Conservation (phyloP, 2,888 invertebrate species). For the Drosophila histrio region DNA sequence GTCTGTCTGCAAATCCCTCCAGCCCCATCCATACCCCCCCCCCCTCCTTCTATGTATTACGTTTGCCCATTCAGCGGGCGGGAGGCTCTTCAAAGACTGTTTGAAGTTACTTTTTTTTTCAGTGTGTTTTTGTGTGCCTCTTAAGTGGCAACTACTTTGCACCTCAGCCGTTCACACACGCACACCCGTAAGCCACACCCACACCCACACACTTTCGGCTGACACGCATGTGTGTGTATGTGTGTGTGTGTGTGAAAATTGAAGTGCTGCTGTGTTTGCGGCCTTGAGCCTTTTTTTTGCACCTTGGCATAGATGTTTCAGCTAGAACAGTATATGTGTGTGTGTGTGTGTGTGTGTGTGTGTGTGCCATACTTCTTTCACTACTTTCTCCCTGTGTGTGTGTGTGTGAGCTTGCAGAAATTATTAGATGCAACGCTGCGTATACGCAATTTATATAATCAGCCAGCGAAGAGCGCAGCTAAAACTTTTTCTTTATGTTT, state of each 20-base stretch:
- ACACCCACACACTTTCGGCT: slow-evolving; percentile 5
- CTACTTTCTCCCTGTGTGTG: neutral
- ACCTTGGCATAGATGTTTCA: slow-evolving; percentile 69
- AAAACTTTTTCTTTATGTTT: neutral
- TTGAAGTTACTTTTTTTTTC: slow-evolving; percentile 1
- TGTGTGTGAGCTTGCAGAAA: slow-evolving; percentile 8
- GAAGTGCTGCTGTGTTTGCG: slow-evolving; percentile 50
- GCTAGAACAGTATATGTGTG: neutral
- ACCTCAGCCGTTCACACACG: slow-evolving; percentile 65
- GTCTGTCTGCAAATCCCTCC: slow-evolving; percentile 27
- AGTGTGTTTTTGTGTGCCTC: slow-evolving; percentile 32
- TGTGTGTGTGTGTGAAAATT: slow-evolving; percentile 33
- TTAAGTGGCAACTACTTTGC: slow-evolving; percentile 79
- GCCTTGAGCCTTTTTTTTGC: slow-evolving; percentile 67
- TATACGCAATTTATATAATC: slow-evolving; percentile 44
- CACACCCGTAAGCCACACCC: slow-evolving; percentile 4
- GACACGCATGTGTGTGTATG: neutral
- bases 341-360: neutral
- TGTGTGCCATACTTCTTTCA: neutral
- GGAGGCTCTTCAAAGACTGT: slow-evolving; percentile 51
- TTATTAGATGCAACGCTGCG: slow-evolving; percentile 30
- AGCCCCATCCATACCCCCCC: neutral
- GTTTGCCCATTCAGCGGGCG: slow-evolving; percentile 29
- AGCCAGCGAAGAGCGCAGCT: slow-evolving; percentile 4
- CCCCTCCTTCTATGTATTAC: neutral